Conservation (phyloP, 2,888 invertebrate species). For the Acanthoscelides obtectus region DNA sequence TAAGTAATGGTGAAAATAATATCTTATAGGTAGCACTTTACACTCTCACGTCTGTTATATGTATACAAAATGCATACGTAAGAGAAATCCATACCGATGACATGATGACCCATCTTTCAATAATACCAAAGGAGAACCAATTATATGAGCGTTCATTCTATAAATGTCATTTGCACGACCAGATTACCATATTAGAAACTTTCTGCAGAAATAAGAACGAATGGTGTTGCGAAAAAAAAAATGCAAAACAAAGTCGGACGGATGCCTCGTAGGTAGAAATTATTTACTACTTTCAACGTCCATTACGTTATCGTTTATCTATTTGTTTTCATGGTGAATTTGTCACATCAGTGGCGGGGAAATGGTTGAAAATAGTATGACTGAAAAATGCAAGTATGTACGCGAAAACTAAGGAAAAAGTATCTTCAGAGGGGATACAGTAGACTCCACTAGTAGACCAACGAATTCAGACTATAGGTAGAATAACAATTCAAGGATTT, state of each 20-base stretch:
- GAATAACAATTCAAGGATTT: too few relatives aligned
- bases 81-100: not conserved
- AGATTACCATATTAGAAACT: not conserved
- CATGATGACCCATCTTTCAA: not conserved
- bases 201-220: not conserved
- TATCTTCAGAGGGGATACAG: too few relatives aligned
- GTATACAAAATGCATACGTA: too few relatives aligned
- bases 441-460: too few relatives aligned
- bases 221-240: not conserved
- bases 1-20: not conserved
- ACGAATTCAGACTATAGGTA: too few relatives aligned
- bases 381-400: too few relatives aligned
- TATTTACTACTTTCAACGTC: not conserved
- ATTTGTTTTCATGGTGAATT: not conserved
- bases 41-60: not conserved
- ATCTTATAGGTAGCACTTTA: not conserved
- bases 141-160: not conserved
- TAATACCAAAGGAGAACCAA: not conserved
- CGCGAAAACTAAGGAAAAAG: too few relatives aligned
- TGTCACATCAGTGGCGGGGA: not conserved
- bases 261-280: not conserved
- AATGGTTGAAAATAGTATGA: not conserved
- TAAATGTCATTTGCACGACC: not conserved
- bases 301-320: not conserved
- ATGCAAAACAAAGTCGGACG: not conserved